Evolutionary conservation across 2,113 vertebrate genomes (phyloP), one percentile per base, ranked within the genome.

Genomic region (Larimichthys polyactis): DNA sequence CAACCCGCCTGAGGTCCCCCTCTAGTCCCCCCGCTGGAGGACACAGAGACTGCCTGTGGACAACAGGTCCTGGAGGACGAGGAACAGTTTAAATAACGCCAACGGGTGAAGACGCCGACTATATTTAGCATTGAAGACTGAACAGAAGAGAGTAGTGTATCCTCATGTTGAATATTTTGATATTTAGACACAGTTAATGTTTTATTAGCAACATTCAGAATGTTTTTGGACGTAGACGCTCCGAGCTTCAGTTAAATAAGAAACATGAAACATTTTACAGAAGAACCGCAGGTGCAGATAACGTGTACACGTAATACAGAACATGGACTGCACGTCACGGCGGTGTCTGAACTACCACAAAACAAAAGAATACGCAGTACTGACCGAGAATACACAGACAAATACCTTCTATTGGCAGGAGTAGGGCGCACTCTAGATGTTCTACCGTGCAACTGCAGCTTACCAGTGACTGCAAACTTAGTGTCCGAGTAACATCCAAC

Each of bases 1-100:
- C 65, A 86, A 93, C 86, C 88, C 94, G 2, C 77, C 88, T 0
- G 44, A 82, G 10, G 0, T 46, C 5, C 58, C 85, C 32, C 83
- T 89, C 22, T 89, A 89, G 72, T 57, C 58, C 1, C 24, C 62
- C 43, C 3, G 44, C 11, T 2, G 43, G 11, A 73, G 64, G 8
- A 60, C 63, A 3, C 57, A 44, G 52, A 77, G 71, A 81, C 82
- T 70, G 12, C 1, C 0, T 0, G 17, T 20, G 64, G 82, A 84
- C 75, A 17, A 9, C 69, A 59, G 72, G 32, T 73, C 86, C 64
- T 79, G 69, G 65, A 78, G 74, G 71, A 76, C 32, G 7, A n/a
- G 43, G 54, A 68, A 2, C 24, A 63, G 40, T 57, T 73, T 7
- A 24, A 72, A 73, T 46, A 20, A 78, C 17, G n/a, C 16, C 24